Base-by-base conservation (phyloP, 1,140 invertebrate species). In the Acromyrmex heyeri region DNA sequence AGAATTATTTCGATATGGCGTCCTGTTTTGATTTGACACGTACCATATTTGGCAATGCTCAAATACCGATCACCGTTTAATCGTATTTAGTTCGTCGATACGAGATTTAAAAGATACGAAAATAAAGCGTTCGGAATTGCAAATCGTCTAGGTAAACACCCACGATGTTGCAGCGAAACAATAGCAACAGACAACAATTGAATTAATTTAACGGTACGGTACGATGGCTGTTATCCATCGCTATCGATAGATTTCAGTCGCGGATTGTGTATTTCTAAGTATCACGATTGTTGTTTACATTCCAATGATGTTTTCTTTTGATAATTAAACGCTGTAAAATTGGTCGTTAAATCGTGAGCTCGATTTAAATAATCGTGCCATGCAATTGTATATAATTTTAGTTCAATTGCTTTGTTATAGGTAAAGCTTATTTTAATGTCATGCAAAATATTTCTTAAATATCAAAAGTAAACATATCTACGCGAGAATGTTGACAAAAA, bases 251-350 rank as follows among this genome's bases (percentile, higher is more conserved):
- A 48, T 69, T 55, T 65, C 16, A 67, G 27, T 44, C 62, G 14
- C 10, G 18, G 10, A 7, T 77, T 38, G 21, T 27, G 5, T 44
- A 77, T 50, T 61, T n/a, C 65, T 75, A 70, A 89, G 55, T 79
- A 55, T 88, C 72, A 53, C 24, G 65, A 61, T 69, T 90, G 83
- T 92, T 88, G 88, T 90, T 69, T 72, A 34, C 0, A 65, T 76
- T 88, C 82, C 87, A 91, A 89, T 86, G 87, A 92, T 87, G 73
- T 87, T 91, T 90, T 86, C 90, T 90, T 86, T 70, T 87, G 82
- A 89, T 90, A 93, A 92, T 44, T 44, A 44, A 44, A 10, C 38
- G 10, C 38, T 44, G 38, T 44, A 12, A 44, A 44, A 44, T 93
- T 92, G 91, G 91, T 87, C 87, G 79, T 81, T 91, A 89, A 38